These are phyloP conservation scores for Sprattus sprattus DNA, from an alignment of 2,113 vertebrate species.

Conservation along the genomic window DNA sequence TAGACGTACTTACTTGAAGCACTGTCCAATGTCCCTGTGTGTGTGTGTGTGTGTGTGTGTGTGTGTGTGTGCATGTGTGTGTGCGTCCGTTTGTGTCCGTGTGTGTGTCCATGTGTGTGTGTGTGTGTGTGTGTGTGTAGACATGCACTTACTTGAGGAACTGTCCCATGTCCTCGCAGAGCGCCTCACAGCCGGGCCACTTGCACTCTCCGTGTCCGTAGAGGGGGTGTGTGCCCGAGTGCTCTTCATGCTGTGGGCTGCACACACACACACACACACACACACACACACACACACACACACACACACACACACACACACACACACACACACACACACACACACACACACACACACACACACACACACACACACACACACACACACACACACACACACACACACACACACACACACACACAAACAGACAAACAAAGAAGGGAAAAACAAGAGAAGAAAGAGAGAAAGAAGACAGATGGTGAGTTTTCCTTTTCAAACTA, in stretches of 20 bases:
- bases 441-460: neutral
- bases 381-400: conserved; percentile 47
- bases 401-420: conserved; percentile 48
- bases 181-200: conserved; percentile 98
- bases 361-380: conserved; percentile 43
- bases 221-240: conserved; percentile 87
- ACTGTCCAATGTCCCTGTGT: neutral
- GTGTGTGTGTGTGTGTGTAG: conserved; percentile 9
- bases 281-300: conserved; percentile 9
- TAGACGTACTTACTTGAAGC: neutral
- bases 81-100: conserved; percentile 17
- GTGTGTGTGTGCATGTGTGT: conserved; percentile 19
- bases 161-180: conserved; percentile 98
- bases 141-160: conserved; percentile 90
- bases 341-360: conserved; percentile 43
- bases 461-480: neutral
- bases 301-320: conserved; percentile 50
- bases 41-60: conserved; percentile 8
- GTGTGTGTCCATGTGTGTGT: conserved; percentile 26
- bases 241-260: conserved; percentile 85
- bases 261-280: conserved; percentile 47
- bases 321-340: conserved; percentile 42
- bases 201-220: conserved; percentile 98
- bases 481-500: neutral
- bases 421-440: neutral